Base-by-base conservation (phyloP, 2,113 vertebrate species). In the Alaudala cheleensis region DNA sequence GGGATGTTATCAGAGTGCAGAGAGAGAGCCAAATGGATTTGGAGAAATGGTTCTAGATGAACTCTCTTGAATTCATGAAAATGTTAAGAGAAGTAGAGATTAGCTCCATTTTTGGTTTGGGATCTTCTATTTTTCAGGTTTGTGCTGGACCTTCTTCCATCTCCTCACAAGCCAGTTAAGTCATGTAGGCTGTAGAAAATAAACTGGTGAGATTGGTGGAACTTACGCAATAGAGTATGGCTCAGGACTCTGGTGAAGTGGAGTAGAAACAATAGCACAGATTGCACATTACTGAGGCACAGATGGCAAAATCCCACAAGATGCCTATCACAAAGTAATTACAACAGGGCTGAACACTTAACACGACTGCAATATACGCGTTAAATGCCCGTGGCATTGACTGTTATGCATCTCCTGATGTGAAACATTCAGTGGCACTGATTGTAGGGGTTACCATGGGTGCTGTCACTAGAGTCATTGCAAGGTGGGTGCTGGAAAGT, bases 291-390 rank as follows among this genome's bases (percentile, higher is more conserved):
- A 70, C 44, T 42, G 54, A 58, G 62, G 92, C 86, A 90, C 81
- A 95, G 90, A 86, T 77, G 79, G 90, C 79, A 94, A 94, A 91
- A 85, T 78, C 76, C 66, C 54, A 87, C 47, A 80, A 62, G 92
- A 26, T 66, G 42, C 93, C 84, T 47, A 65, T 84, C 94, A 85
- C 73, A 69, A 79, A 76, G 69, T 71, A 85, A 85, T 89, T 85
- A 89, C 86, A 79, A 65, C 62, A 82, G 66, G 40, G 57, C 69
- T 65, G 70, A 79, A 66, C 86, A 62, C 54, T 69, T 91, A 76
- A 77, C 81, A 64, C 20, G 21, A 53, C 65, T 90, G 73, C 91
- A 90, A 28, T 53, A 34, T 33, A 50, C 1, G 6, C 29, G 56
- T 40, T 69, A 92, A 80, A 66, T 7, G 34, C 54, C 77, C 12